phyloP scores from a whole-genome alignment of 2,797 vertebrate species.

The Muraenolepis orangiensis region DNA sequence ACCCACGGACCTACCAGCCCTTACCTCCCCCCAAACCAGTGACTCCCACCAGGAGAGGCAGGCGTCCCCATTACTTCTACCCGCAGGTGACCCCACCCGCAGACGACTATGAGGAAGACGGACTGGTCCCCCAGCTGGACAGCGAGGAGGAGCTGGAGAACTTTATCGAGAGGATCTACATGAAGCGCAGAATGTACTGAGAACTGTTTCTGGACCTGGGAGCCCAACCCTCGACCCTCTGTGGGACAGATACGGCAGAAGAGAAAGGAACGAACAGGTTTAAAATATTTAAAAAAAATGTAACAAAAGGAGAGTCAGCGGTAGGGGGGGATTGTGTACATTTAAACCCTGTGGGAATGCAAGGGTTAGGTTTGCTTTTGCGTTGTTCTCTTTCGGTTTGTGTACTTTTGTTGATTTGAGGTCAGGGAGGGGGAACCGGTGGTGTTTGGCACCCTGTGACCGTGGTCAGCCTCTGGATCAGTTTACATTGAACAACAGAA shows the following conservation, averaged over 20 bases:
- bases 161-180: constrained; percentile 90
- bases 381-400: constrained; percentile 68
- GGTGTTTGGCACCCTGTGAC: constrained; percentile 66
- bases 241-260: constrained; percentile 40
- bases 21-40: constrained; percentile 73
- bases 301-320: constrained; percentile 21
- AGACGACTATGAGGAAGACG: constrained; percentile 79
- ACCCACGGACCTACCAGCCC: constrained; percentile 84
- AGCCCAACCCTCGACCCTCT: constrained; percentile 36
- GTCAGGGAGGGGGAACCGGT: constrained; percentile 56
- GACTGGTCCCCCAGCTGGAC: constrained; percentile 78
- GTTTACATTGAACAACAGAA: constrained; percentile 79
- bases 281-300: constrained; percentile 3
- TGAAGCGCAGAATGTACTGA: constrained; percentile 82
- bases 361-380: constrained; percentile 61
- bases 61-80: constrained; percentile 74
- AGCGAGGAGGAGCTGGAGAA: constrained; percentile 89
- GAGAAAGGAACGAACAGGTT: constrained; percentile 22
- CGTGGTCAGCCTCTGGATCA: constrained; percentile 75
- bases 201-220: constrained; percentile 48
- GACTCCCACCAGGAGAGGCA: constrained; percentile 64
- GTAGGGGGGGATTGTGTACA: background rate
- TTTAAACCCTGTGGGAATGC: constrained; percentile 54
- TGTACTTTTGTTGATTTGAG: constrained; percentile 68
- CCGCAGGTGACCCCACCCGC: constrained; percentile 61